Conservation (phyloP, 1,140 invertebrate genomes). For the Acromyrmex charruanus region DNA sequence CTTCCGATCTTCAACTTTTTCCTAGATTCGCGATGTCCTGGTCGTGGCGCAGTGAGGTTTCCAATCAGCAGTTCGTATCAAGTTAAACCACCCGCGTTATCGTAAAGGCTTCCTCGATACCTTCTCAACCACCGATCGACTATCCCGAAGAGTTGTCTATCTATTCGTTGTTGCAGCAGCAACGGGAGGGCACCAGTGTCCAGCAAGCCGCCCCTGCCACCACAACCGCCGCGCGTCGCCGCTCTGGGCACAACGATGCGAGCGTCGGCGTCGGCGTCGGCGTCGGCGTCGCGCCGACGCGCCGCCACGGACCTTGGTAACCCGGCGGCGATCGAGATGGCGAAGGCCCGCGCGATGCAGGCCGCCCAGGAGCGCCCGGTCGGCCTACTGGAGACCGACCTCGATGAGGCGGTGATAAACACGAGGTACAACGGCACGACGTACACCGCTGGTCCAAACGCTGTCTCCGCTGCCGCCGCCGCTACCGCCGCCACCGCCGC, state of each 20-base stretch:
- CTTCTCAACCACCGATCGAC: neutral
- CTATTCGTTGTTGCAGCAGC: constrained; percentile 72
- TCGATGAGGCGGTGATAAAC: too few species aligned
- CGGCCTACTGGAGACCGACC: too few species aligned
- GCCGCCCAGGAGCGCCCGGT: too few species aligned
- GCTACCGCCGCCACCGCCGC: constrained; percentile 74
- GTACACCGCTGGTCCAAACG: too few species aligned
- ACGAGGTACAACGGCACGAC: too few species aligned
- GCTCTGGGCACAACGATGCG: constrained; percentile 76
- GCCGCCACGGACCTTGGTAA: too few species aligned
- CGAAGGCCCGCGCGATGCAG: too few species aligned
- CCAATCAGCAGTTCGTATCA: constrained; percentile 11
- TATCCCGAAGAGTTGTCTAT: neutral
- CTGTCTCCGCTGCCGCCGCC: too few species aligned
- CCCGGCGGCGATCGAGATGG: too few species aligned
- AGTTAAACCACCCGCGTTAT: neutral
- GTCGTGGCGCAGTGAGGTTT: constrained; percentile 21
- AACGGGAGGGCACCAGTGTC: constrained; percentile 85
- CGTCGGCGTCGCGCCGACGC: too few species aligned
- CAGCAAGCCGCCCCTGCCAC: constrained; percentile 85
- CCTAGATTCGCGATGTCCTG: constrained; percentile 29
- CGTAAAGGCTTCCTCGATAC: neutral
- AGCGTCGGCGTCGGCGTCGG: too few species aligned
- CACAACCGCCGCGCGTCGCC: constrained; percentile 80
- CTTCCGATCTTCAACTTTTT: neutral